Evolutionary conservation across 1,140 invertebrate species (phyloP), one percentile per base, ranked within the genome.

Genomic region (Pantala flavescens): DNA sequence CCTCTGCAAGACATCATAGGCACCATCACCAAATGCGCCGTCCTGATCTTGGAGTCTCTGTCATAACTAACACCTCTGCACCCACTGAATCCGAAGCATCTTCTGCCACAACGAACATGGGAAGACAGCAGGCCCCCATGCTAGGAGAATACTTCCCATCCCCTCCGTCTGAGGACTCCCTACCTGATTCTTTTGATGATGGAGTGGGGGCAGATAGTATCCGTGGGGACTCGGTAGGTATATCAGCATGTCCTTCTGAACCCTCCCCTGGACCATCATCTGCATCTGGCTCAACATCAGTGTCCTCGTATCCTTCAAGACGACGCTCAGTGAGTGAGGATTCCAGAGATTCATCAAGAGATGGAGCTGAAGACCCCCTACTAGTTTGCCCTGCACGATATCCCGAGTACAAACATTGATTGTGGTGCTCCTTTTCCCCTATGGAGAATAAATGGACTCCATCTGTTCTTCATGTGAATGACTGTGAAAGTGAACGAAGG

Each of bases 351-450:
- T 72, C 71, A 14, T 72, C 71, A 2, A 71, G 74, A 16, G 76
- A 75, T 74, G 16, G 71, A 74, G 63, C 70, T 55, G 55, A 75
- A 10, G 71, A 24, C 16, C 55, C 70, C 74, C 82, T 82, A 78
- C 82, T 83, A 77, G 79, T 82, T 77, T 76, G 81, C 63, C 82
- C 83, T 74, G 84, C 85, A 79, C 83, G 85, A 78, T 86, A 86
- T 82, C 86, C 86, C 77, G 86, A 87, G 83, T 87, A 87, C 83
- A 86, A 87, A 81, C 86, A 87, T 85, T 87, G 86, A 87, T 86
- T 14, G 42, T 19, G 49, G 70, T 72, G 71, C 71, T 72, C 71
- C 71, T 23, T 19, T 2, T 24, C 28, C 63, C 63, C 11, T 70
- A 2, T 63, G 49, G 49, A 19, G 49, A 63, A 63, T 63, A 3